Evolutionary conservation across 2,113 vertebrate species (phyloP).

Genomic region (Prietella phreatophila): DNA sequence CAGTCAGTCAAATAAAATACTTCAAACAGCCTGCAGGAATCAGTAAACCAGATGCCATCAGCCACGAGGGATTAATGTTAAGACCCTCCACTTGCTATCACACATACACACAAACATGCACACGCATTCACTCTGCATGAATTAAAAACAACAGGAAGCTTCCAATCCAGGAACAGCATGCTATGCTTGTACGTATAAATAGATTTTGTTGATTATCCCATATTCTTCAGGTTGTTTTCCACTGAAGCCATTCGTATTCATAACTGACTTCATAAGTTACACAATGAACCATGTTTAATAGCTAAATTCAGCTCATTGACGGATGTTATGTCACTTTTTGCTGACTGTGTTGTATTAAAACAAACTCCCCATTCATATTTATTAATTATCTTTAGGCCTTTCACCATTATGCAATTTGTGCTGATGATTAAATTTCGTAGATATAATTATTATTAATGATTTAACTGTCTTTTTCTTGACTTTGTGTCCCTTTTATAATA

Average conservation of each 20-base stretch:
- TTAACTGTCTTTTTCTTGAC: not conserved
- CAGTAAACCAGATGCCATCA: conserved; percentile 40
- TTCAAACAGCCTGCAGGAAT: conserved; percentile 37
- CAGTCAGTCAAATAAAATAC: conserved; percentile 33
- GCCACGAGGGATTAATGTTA: conserved; percentile 22
- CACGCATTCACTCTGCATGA: not conserved
- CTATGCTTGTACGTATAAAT: not conserved
- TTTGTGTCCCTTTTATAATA: not conserved
- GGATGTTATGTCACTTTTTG: not conserved
- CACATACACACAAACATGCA: conserved; percentile 18
- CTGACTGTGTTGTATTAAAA: not conserved
- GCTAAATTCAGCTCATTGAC: not conserved
- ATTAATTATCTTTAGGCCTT: not conserved
- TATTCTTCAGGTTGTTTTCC: not conserved
- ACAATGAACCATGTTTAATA: not conserved
- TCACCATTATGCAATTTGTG: not conserved
- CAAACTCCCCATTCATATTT: not conserved
- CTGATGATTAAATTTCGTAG: not conserved
- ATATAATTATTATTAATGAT: not conserved
- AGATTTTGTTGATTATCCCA: not conserved
- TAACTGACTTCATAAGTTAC: not conserved
- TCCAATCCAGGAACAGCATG: conserved; percentile 11
- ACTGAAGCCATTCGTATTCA: not conserved
- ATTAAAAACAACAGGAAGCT: conserved; percentile 23
- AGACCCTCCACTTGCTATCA: not conserved